Evolutionary conservation across 2,797 vertebrate species (phyloP), one percentile per base, ranked within the genome.

Genomic region (Macropodus opercularis): DNA sequence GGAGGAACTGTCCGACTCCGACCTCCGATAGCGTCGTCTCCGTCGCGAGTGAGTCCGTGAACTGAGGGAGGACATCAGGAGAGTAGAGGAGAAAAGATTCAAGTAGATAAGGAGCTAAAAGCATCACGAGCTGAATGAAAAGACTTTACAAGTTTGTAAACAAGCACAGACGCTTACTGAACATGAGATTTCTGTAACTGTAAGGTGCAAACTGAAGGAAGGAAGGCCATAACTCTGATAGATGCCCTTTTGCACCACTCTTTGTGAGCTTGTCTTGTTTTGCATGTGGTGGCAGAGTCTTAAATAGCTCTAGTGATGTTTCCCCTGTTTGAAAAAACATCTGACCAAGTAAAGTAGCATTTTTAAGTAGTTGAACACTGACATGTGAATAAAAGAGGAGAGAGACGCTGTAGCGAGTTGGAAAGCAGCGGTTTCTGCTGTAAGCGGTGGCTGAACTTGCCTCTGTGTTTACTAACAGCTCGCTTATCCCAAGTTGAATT

Each of bases 1-100:
- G 76, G 90, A 91, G 0, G 93, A 94, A 85, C 91, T 93, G 75
- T 91, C 89, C 0, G 93, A 95, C 77, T 90, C 83, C 8, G 94
- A 94, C 87, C 88, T 92, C 80, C 86, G 87, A 75, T 84, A 90
- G 34, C 74, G 93, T 3, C 89, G 94, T 52, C 75, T 92, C 62
- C 88, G 91, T 53, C 84, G 90, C 2, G 91, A 57, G 66, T 85
- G 93, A 73, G 91, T 94, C 87, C 89, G 91, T 12, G 94, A 96
- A 81, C 96, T 98, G 92, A 27, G 63, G 31, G 57, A 58, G 31
- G 47, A 15, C 36, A 50, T 14, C 54, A 81, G 41, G 36, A 65
- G 34, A 58, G 47, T 42, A 63, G 43, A 55, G 51, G 13, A 57
- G 32, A 71, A 19, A 50, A 22, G 32, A 71, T n/a, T 69, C 50